Percentiles rank a stretch among this genome's conserved stretches.
Conservation (phyloP, 2,888 invertebrate species). For the Imbricaverruca yamaguchii region DNA sequence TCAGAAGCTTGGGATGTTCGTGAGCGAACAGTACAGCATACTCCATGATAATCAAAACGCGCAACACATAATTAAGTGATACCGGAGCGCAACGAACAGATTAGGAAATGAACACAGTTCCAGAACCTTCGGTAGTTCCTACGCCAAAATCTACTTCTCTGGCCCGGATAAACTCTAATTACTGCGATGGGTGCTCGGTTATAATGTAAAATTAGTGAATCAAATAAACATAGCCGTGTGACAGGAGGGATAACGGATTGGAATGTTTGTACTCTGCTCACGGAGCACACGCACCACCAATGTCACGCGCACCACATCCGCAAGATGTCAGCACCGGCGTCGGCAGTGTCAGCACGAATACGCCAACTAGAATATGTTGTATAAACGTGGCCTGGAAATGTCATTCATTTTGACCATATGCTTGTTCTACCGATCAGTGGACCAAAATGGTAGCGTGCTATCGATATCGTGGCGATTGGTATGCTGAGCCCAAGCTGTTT, state of each 20-base stretch:
- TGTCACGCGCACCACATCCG: background rate
- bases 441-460: too few relatives aligned
- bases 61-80: too few relatives aligned
- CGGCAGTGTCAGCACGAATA: background rate
- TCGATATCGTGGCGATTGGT: too few relatives aligned
- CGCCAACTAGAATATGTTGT: background rate
- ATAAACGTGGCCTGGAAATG: background rate
- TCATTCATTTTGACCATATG: background rate
- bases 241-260: background rate
- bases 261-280: background rate
- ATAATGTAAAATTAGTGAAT: conserved; percentile 21
- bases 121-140: background rate
- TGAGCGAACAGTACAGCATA: too few relatives aligned
- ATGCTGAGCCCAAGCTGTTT: too few relatives aligned
- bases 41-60: too few relatives aligned
- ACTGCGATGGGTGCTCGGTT: conserved; percentile 7
- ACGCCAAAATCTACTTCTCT: background rate
- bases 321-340: background rate
- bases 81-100: background rate
- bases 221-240: conserved; percentile 19
- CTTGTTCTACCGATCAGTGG: too few relatives aligned
- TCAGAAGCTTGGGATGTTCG: too few relatives aligned
- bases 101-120: background rate
- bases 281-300: background rate
- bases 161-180: background rate